Percentiles rank a stretch among this genome's conserved stretches.
Conservation (phyloP, 2,797 vertebrate species). For the Etheostoma perlongum region DNA sequence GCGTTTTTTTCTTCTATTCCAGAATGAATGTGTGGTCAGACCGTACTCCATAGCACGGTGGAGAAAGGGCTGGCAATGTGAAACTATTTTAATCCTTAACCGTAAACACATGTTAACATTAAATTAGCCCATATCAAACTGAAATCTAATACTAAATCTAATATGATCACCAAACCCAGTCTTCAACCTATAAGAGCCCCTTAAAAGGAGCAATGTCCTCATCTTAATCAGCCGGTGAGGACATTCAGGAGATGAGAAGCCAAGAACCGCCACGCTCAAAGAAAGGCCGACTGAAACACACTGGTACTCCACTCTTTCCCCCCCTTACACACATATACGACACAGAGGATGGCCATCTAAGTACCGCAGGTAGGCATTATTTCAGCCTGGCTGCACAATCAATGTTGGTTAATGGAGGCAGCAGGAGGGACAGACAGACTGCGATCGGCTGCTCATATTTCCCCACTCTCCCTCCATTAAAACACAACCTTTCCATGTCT, state of each 20-base stretch:
- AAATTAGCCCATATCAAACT: neutral
- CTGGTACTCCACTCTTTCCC: constrained; percentile 22
- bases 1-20: too few species aligned
- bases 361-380: constrained; percentile 75
- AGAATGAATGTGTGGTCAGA: too few species aligned
- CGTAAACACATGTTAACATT: neutral
- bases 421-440: constrained; percentile 65
- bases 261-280: constrained; percentile 28
- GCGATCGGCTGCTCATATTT: constrained; percentile 58
- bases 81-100: neutral
- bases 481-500: constrained; percentile 61
- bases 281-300: constrained; percentile 23
- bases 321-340: constrained; percentile 23
- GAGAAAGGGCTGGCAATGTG: too few species aligned
- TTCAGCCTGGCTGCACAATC: constrained; percentile 67
- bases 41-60: too few species aligned
- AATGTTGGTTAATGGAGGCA: constrained; percentile 76
- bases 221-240: constrained; percentile 3
- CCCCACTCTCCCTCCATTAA: constrained; percentile 43
- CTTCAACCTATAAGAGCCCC: neutral
- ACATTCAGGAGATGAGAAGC: constrained; percentile 20
- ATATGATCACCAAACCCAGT: too few species aligned
- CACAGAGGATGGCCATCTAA: constrained; percentile 56
- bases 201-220: neutral
- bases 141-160: neutral